Percentiles rank a stretch among this genome's conserved stretches.
Evolutionary conservation across 2,797 vertebrate species (phyloP).

Genomic region (Tinamus major): DNA sequence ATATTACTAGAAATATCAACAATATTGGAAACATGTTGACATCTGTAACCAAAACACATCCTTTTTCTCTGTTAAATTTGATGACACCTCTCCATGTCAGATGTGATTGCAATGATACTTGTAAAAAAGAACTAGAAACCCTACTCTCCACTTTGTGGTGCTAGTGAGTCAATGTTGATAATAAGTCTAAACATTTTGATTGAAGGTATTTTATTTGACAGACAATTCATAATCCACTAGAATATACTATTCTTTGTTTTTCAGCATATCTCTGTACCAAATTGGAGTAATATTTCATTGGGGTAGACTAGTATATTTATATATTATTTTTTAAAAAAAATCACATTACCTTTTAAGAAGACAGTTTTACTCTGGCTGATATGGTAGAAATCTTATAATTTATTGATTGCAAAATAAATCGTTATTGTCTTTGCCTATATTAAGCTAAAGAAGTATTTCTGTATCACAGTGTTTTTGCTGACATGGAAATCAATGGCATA

Average conservation of each 20-base stretch:
- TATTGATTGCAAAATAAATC: not conserved
- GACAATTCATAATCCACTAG: not conserved
- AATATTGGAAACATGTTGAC: not conserved
- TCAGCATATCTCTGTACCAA: conserved; percentile 4
- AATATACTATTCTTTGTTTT: not conserved
- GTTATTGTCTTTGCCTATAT: not conserved
- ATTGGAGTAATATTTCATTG: conserved; percentile 29
- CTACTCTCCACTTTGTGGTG: conserved; percentile 38
- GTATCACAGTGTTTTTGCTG: not conserved
- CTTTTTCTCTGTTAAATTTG: not conserved
- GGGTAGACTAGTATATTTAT: conserved; percentile 19
- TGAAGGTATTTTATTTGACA: not conserved
- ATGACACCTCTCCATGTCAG: not conserved
- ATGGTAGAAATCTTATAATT: not conserved
- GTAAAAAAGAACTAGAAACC: not conserved
- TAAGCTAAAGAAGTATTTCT: not conserved
- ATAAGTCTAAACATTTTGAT: conserved; percentile 26
- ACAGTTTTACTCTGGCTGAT: not conserved
- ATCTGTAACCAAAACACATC: not conserved
- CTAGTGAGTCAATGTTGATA: conserved; percentile 18
- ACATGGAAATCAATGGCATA: not conserved
- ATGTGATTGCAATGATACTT: not conserved
- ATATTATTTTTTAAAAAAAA: not conserved
- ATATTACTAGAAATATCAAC: not conserved
- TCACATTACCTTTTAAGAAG: conserved; percentile 15